A percentile compares a stretch with the other conserved stretches of the same genome.
Conservation (phyloP, 2,797 vertebrate genomes). For the Platyrinchus mystaceus region DNA sequence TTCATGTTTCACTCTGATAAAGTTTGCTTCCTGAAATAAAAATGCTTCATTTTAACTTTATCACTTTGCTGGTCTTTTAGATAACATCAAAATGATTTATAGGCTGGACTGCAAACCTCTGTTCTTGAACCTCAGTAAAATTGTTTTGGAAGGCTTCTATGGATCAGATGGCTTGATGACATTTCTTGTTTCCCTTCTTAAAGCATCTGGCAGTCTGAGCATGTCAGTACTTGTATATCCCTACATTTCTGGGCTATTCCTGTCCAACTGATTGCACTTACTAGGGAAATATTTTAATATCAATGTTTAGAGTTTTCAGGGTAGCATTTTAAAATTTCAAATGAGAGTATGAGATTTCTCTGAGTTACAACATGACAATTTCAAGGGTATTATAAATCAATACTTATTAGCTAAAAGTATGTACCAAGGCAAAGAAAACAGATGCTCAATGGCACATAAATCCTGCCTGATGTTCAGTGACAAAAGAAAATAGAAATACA, state of each 20-base stretch:
- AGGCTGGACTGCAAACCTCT: neutral
- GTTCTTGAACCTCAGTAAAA: neutral
- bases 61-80: neutral
- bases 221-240: neutral
- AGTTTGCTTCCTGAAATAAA: neutral
- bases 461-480: neutral
- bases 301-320: neutral
- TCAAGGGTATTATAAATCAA: neutral
- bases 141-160: neutral
- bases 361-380: neutral
- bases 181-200: neutral
- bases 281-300: neutral
- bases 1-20: neutral
- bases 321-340: neutral
- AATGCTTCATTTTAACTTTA: neutral
- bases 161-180: neutral
- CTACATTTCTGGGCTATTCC: neutral
- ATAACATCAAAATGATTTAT: constrained; percentile 12
- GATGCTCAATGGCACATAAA: neutral
- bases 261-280: neutral
- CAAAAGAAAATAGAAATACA: neutral
- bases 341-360: neutral
- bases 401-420: neutral
- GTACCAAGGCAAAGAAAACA: neutral
- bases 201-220: neutral